Evolutionary conservation across 2,888 invertebrate genomes (phyloP).

Genomic region (Dynastes hyllus): DNA sequence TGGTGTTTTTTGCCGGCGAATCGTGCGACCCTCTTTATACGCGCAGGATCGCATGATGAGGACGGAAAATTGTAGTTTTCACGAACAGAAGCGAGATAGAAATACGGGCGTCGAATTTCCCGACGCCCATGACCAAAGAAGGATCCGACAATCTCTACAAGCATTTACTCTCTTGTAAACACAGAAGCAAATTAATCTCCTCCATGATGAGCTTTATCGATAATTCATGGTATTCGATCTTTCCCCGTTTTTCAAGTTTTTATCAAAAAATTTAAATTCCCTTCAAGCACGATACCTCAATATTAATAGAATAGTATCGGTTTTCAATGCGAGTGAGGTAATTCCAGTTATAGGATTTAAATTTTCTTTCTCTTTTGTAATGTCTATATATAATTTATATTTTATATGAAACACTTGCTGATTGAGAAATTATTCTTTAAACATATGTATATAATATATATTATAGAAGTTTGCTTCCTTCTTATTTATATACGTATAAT

Average conservation of each 20-base stretch:
- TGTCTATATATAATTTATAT: too few species aligned
- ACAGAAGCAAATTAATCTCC: slow-evolving; percentile 45
- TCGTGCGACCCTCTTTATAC: slow-evolving; percentile 33
- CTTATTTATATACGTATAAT: too few species aligned
- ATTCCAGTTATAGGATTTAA: too few species aligned
- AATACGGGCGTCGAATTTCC: slow-evolving; percentile 76
- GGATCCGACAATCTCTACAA: slow-evolving; percentile 73
- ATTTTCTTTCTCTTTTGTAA: too few species aligned
- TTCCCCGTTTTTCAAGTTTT: background rate
- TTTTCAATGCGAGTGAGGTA: too few species aligned
- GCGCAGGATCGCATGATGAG: slow-evolving; percentile 61
- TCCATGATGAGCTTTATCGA: slow-evolving; percentile 28
- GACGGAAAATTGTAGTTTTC: slow-evolving; percentile 60
- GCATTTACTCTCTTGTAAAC: slow-evolving; percentile 49
- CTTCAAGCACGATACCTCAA: background rate
- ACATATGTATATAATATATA: too few species aligned
- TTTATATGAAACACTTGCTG: too few species aligned
- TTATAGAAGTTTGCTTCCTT: too few species aligned
- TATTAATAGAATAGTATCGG: background rate
- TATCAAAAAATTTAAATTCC: too few species aligned
- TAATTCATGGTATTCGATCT: background rate
- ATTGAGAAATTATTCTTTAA: too few species aligned
- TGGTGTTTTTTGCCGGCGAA: slow-evolving; percentile 45
- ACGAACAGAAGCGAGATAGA: slow-evolving; percentile 64
- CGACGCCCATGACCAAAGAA: slow-evolving; percentile 83